phyloP scores from a whole-genome alignment of 2,888 invertebrate species.

The Actias luna region DNA sequence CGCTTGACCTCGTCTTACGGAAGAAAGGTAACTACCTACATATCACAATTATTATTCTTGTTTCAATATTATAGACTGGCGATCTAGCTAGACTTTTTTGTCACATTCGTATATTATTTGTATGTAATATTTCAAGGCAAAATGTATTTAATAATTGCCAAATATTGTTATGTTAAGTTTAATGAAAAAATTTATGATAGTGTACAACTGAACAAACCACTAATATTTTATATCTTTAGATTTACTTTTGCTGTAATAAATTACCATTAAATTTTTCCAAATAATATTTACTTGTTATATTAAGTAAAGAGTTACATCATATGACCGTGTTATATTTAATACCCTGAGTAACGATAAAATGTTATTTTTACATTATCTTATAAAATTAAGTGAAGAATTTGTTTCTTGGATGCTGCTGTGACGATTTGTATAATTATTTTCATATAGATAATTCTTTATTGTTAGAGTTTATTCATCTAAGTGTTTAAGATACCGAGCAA shows the following conservation, averaged over 20 bases:
- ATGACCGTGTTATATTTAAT: background rate
- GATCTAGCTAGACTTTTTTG: background rate
- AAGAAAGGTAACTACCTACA: too few relatives aligned
- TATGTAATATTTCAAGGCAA: background rate
- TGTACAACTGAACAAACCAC: background rate
- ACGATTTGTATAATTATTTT: too few relatives aligned
- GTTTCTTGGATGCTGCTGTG: too few relatives aligned
- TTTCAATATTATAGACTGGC: conserved; percentile 39
- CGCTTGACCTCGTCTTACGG: conserved; percentile 72
- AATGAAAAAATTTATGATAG: background rate
- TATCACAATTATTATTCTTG: conserved; percentile 61
- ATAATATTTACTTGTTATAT: background rate
- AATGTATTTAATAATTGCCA: background rate
- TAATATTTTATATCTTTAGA: background rate
- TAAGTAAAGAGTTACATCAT: background rate
- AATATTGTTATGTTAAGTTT: background rate
- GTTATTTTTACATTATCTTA: background rate
- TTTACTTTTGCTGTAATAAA: background rate
- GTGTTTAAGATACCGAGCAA: too few relatives aligned
- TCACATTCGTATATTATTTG: background rate
- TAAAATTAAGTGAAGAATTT: background rate
- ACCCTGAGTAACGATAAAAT: background rate
- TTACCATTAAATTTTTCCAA: background rate
- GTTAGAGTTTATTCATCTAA: too few relatives aligned
- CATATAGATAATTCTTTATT: too few relatives aligned